Evolutionary conservation across 2,113 vertebrate genomes (phyloP).

Genomic region (Pampusana beccarii): DNA sequence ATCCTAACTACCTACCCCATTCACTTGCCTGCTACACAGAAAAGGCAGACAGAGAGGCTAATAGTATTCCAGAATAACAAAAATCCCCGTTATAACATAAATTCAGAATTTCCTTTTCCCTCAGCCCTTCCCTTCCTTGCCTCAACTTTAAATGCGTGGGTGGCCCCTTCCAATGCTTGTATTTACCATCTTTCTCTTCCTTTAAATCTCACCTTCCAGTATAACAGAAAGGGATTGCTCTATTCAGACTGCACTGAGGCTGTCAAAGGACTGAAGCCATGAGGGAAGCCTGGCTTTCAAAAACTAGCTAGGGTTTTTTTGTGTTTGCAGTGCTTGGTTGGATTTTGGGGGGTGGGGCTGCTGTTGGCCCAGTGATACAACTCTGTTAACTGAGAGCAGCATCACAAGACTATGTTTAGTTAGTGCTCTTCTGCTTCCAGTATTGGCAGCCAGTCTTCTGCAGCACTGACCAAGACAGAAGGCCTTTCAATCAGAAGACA

Average conservation of each 20-base stretch:
- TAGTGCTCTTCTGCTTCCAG: background rate
- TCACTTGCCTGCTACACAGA: background rate
- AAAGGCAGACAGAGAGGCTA: background rate
- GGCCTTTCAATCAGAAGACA: slow-evolving; percentile 1
- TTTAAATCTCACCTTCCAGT: background rate
- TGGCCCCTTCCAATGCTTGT: background rate
- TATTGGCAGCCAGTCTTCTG: background rate
- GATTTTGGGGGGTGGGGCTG: no score
- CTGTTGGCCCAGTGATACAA: background rate
- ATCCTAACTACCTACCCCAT: background rate
- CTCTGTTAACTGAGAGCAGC: background rate
- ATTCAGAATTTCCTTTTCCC: background rate
- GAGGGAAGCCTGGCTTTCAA: background rate
- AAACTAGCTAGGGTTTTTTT: background rate
- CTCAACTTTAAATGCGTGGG: background rate
- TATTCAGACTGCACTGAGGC: background rate
- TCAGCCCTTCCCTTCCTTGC: background rate
- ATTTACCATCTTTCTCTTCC: background rate
- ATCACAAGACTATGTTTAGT: background rate
- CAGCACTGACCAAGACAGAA: background rate
- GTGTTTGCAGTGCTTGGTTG: background rate
- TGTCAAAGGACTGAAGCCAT: background rate
- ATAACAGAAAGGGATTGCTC: background rate
- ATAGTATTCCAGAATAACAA: background rate
- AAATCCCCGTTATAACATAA: background rate